Evolutionary conservation across 2,113 vertebrate species (phyloP).

Genomic region (Tetraodon nigroviridis): DNA sequence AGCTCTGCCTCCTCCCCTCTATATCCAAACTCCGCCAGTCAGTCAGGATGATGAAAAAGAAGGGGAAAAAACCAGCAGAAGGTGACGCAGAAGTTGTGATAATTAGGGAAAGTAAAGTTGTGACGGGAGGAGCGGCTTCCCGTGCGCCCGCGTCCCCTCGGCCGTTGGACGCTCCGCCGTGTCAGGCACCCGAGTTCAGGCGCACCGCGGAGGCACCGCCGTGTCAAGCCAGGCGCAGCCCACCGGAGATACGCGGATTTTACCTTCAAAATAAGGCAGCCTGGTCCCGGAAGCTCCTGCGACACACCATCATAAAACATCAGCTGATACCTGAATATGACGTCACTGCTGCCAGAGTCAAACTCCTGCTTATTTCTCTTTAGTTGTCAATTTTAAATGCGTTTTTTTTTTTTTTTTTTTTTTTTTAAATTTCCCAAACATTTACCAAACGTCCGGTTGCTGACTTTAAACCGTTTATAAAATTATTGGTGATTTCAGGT

Average conservation of each 20-base stretch:
- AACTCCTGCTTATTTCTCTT: background rate
- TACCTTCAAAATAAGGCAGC: slow-evolving; percentile 52
- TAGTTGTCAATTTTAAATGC: background rate
- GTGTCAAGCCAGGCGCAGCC: slow-evolving; percentile 40
- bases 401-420: too few relatives aligned
- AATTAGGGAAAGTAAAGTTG: slow-evolving; percentile 52
- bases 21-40: slow-evolving; percentile 57
- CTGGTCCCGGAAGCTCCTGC: slow-evolving; percentile 24
- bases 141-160: slow-evolving; percentile 42
- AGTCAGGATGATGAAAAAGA: slow-evolving; percentile 6
- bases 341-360: background rate
- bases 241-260: slow-evolving; percentile 3
- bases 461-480: too few relatives aligned
- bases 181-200: slow-evolving; percentile 65
- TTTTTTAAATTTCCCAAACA: too few relatives aligned
- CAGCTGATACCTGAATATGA: background rate
- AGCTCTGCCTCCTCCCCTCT: slow-evolving; percentile 41
- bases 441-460: too few relatives aligned
- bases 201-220: slow-evolving; percentile 54
- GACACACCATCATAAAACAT: too few relatives aligned
- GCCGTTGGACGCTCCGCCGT: slow-evolving; percentile 54
- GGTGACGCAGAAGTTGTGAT: slow-evolving; percentile 40
- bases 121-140: slow-evolving; percentile 10
- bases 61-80: background rate
- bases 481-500: too few relatives aligned